phyloP scores from a whole-genome alignment of 2,797 vertebrate genomes.

The Sebastes variabilis region DNA sequence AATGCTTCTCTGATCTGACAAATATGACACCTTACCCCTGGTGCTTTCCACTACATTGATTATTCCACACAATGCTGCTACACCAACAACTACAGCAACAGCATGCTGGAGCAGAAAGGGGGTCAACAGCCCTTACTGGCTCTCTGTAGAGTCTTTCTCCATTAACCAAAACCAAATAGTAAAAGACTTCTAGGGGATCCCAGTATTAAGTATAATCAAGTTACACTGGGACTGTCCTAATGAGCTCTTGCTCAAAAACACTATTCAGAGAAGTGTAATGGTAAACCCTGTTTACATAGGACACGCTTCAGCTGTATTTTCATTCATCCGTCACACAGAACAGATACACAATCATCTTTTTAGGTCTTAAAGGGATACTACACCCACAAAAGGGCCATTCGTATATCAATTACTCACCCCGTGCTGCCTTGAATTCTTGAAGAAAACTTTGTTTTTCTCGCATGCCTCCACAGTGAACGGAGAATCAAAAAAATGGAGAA shows the following conservation, averaged over 20 bases:
- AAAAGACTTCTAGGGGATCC: not conserved
- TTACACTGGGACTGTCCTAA: not conserved
- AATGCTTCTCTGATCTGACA: conserved; percentile 27
- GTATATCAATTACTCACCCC: too few relatives aligned
- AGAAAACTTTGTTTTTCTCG: too few relatives aligned
- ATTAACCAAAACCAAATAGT: not conserved
- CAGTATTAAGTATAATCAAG: not conserved
- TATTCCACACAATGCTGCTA: conserved; percentile 15
- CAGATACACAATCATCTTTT: not conserved
- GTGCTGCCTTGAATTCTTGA: too few relatives aligned
- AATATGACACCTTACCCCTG: conserved; percentile 19
- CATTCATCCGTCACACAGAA: not conserved
- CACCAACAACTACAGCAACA: conserved; percentile 20
- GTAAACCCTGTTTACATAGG: not conserved
- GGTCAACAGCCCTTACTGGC: not conserved
- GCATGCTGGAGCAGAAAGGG: not conserved
- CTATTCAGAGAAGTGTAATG: not conserved
- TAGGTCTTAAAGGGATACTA: too few relatives aligned
- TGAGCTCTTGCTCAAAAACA: not conserved
- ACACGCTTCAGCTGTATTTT: not conserved
- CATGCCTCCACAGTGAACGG: too few relatives aligned
- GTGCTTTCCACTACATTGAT: conserved; percentile 41
- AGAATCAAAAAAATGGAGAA: too few relatives aligned
- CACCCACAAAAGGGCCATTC: too few relatives aligned
- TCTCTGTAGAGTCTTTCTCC: not conserved